A percentile compares a stretch with the other conserved stretches of the same genome.
phyloP scores from a whole-genome alignment of 2,113 vertebrate genomes.

The Mus spicilegus region DNA sequence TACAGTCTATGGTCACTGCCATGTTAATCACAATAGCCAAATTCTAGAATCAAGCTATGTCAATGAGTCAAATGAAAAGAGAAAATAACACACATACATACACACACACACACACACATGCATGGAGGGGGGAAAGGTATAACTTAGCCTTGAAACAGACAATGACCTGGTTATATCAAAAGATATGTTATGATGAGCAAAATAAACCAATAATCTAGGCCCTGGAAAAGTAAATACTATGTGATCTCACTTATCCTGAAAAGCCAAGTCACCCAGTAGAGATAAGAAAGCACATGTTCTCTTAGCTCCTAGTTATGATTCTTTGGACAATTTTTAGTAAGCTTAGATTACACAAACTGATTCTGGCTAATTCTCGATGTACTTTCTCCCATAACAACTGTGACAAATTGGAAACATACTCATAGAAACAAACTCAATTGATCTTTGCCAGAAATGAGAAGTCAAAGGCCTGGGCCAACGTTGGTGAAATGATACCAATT shows the following conservation, averaged over 20 bases:
- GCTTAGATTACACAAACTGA: background rate
- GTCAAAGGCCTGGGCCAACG: background rate
- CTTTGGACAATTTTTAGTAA: background rate
- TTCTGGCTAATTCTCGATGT: background rate
- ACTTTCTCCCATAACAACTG: background rate
- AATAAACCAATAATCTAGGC: background rate
- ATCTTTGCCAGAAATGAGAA: background rate
- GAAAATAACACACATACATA: background rate
- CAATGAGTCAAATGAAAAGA: background rate
- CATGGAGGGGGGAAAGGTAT: fast-evolving
- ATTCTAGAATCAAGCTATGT: background rate
- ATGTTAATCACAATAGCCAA: background rate
- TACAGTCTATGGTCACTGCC: background rate
- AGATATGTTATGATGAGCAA: no score
- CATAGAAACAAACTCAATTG: background rate
- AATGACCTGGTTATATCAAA: background rate
- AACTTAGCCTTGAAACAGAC: background rate
- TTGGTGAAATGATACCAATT: background rate
- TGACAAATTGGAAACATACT: background rate
- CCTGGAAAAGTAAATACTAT: background rate
- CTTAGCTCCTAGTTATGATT: background rate
- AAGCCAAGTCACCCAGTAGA: background rate
- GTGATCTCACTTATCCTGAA: background rate
- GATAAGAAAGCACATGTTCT: background rate
- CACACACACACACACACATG: no score